Evolutionary conservation across 2,113 vertebrate genomes (phyloP), one percentile per base, ranked within the genome.

Genomic region (Engystomops pustulosus): DNA sequence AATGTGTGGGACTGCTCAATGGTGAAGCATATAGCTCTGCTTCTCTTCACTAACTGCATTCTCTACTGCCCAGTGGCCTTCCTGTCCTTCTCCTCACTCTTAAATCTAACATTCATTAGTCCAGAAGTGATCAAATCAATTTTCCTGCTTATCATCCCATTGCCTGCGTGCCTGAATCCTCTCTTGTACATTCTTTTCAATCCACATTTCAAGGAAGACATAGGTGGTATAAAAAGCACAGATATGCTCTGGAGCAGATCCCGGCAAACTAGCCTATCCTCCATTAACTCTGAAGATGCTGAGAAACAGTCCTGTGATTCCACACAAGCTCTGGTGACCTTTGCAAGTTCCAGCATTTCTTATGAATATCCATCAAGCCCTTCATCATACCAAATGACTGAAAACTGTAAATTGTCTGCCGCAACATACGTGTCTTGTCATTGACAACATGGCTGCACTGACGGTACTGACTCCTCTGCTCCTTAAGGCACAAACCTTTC

Each of bases 261-360:
- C n/a, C 91, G 89, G 87, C 91, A 91, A 44, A 4, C 88, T 36
- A 96, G 95, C 85, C 86, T 94, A 76, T 87, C 91, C 71, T 92
- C 93, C 60, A 80, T 94, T 30, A 93, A 95, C 86, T 96, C 95
- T 0, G 96, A 98, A 34, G 96, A 97, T 36, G 92, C 93, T 0
- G 97, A 98, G 89, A 98, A 98, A 74, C 95, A 95, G 86, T 98
- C 96, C 0, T 98, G 96, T 87, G 96, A 98, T 89, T 98, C 97
- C 0, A 98, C 96, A 0, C 96, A 97, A 89, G 96, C 95, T 14
- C 72, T 98, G 88, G 96, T 98, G 41, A 91, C 91, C 4, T 92
- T 94, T 32, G 86, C 92, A n/a, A 91, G 90, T 47, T 86, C 91
- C 79, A 86, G 93, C 87, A 90, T 92, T 85, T 90, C 91, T 7